phyloP scores from a whole-genome alignment of 2,888 invertebrate genomes.

The Leptopilina drosophilae region DNA sequence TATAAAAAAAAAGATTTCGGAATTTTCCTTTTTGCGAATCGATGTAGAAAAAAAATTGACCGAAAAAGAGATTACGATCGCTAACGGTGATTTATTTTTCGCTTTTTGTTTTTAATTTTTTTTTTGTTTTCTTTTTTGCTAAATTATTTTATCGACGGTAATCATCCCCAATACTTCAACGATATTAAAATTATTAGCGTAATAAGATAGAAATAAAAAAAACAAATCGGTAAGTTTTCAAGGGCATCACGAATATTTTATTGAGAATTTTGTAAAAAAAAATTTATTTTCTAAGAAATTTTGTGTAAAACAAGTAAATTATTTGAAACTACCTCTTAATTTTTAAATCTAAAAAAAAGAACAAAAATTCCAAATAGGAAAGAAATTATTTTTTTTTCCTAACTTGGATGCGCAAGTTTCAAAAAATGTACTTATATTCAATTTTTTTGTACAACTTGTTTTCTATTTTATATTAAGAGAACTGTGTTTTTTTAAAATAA shows the following conservation, averaged over 20 bases:
- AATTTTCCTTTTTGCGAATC: slow-evolving; percentile 46
- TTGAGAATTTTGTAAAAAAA: neutral
- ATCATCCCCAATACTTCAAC: slow-evolving; percentile 74
- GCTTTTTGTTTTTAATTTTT: slow-evolving; percentile 52
- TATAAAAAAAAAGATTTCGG: slow-evolving; percentile 40
- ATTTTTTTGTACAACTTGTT: too few relatives aligned
- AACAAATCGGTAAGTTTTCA: slow-evolving; percentile 22
- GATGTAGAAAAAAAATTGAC: slow-evolving; percentile 23
- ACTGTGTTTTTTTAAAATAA: neutral
- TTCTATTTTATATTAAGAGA: too few relatives aligned
- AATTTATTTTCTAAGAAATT: too few relatives aligned
- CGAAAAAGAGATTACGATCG: slow-evolving; percentile 62
- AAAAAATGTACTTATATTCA: too few relatives aligned
- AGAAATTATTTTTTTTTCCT: too few relatives aligned
- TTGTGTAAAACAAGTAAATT: too few relatives aligned
- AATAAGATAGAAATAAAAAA: neutral
- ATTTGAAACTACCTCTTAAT: too few relatives aligned
- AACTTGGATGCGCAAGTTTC: too few relatives aligned
- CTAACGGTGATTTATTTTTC: slow-evolving; percentile 61
- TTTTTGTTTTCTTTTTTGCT: slow-evolving; percentile 49
- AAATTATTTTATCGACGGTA: slow-evolving; percentile 58
- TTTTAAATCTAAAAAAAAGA: too few relatives aligned
- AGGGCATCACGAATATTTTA: neutral
- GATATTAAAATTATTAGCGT: slow-evolving; percentile 41
- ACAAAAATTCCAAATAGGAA: too few relatives aligned